phyloP scores from a whole-genome alignment of 1,140 invertebrate species.

The Trinorchestia longiramus region DNA sequence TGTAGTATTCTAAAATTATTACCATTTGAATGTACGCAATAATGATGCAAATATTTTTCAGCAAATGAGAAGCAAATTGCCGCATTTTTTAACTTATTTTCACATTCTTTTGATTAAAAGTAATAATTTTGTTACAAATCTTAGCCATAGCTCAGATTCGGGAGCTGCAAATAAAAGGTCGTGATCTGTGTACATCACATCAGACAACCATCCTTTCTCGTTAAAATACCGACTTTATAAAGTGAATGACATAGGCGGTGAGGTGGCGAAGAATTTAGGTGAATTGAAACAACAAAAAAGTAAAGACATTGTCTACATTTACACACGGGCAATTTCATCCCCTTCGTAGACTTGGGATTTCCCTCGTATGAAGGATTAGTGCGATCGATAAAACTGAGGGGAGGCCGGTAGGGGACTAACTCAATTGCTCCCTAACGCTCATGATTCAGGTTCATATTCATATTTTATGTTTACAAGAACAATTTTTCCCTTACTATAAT shows the following conservation, averaged over 20 bases:
- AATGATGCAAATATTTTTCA: no score
- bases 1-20: no score
- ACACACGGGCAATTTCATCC: slow-evolving; percentile 41
- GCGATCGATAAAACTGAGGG: slow-evolving; percentile 40
- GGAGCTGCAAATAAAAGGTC: background rate
- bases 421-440: slow-evolving; percentile 18
- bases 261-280: background rate
- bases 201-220: background rate
- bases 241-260: background rate
- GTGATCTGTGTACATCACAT: background rate
- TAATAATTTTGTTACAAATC: background rate
- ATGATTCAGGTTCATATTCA: background rate
- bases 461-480: background rate
- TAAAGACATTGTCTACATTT: background rate
- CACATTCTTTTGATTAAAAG: background rate
- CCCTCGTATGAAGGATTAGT: slow-evolving; percentile 41
- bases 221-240: background rate
- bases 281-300: background rate
- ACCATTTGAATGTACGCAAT: no score
- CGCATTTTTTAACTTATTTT: no score
- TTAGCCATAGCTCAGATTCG: background rate
- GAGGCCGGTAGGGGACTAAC: slow-evolving; percentile 14
- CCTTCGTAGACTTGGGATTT: slow-evolving; percentile 33
- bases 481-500: background rate
- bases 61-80: no score